Evolutionary conservation across 2,113 vertebrate species (phyloP).

Genomic region (Camarhynchus parvulus): DNA sequence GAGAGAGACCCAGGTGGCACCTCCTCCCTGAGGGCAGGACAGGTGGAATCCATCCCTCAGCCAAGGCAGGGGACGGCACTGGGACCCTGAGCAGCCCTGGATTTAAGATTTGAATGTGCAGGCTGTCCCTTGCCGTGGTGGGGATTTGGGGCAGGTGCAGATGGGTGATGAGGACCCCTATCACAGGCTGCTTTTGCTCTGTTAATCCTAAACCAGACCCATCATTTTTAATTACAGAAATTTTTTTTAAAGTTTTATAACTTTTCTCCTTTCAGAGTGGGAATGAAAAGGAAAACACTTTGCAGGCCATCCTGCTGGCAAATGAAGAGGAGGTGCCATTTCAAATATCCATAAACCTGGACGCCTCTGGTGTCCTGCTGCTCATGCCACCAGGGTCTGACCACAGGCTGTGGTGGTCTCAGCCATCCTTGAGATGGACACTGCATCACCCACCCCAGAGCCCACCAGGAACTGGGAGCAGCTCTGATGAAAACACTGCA

Average conservation of each 20-base stretch:
- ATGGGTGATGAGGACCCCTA: background rate
- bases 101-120: background rate
- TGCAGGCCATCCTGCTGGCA: background rate
- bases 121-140: background rate
- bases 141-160: background rate
- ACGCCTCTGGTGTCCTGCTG: background rate
- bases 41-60: background rate
- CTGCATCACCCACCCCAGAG: background rate
- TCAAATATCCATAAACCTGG: background rate
- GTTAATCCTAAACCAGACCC: background rate
- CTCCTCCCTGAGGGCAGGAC: background rate
- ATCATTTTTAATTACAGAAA: accelerated
- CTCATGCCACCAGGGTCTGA: background rate
- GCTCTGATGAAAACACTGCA: background rate
- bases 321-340: background rate
- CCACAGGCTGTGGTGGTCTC: background rate
- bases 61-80: background rate
- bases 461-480: background rate
- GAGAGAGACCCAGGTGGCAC: background rate
- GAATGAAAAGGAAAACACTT: background rate
- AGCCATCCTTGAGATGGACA: background rate
- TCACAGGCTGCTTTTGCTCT: background rate
- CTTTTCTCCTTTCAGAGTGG: background rate
- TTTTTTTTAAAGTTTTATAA: background rate
- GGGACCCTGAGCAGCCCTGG: background rate